Evolutionary conservation across 2,888 invertebrate genomes (phyloP).

Genomic region (Lamellibrachia satsuma): DNA sequence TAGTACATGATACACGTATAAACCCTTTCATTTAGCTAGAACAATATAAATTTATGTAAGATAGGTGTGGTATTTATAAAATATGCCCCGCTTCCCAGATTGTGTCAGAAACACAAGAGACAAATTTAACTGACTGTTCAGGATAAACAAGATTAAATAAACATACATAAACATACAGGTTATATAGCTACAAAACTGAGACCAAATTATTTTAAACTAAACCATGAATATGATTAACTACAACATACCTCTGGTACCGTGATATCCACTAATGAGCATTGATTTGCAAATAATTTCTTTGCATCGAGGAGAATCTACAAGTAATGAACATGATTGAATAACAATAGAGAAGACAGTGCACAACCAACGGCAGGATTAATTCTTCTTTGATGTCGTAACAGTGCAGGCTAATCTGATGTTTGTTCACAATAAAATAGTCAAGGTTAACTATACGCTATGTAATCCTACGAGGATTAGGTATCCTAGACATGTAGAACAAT

Average conservation of each 20-base stretch:
- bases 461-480: background rate
- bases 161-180: no score
- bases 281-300: constrained; percentile 66
- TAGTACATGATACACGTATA: no score
- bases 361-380: background rate
- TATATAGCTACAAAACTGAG: background rate
- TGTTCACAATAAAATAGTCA: no score
- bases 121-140: no score
- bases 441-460: background rate
- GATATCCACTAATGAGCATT: constrained; percentile 82
- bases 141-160: no score
- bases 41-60: no score
- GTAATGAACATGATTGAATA: constrained; percentile 7
- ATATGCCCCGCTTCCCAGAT: no score
- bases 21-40: no score
- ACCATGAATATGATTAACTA: background rate
- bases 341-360: background rate
- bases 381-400: background rate
- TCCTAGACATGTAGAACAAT: background rate
- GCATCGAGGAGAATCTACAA: constrained; percentile 90
- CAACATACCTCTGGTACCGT: constrained; percentile 76
- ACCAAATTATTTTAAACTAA: background rate
- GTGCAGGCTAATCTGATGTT: no score
- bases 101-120: no score
- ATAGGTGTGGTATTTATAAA: no score